Evolutionary conservation across 1,140 invertebrate species (phyloP).

Genomic region (Drosophila elegans): DNA sequence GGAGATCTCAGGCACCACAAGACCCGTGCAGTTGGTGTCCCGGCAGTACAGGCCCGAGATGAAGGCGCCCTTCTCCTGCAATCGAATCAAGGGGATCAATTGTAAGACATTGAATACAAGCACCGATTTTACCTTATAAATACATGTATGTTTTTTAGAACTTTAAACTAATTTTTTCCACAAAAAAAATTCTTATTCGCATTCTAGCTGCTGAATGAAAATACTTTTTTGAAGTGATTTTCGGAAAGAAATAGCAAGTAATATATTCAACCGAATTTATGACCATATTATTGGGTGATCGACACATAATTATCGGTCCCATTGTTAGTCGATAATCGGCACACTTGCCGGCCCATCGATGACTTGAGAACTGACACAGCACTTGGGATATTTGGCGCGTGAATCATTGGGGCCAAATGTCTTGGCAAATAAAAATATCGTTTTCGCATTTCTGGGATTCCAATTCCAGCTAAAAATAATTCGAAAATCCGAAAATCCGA

Average conservation of each 20-base stretch:
- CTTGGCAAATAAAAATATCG: constrained; percentile 31
- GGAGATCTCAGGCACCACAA: constrained; percentile 76
- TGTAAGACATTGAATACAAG: too few species aligned
- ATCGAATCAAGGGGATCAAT: neutral
- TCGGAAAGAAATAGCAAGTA: too few species aligned
- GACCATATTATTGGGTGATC: neutral
- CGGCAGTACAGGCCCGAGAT: constrained; percentile 80
- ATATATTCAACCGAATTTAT: neutral
- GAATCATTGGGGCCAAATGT: constrained; percentile 48
- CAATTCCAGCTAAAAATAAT: constrained; percentile 59
- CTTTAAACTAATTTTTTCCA: too few species aligned
- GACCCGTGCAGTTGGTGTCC: constrained; percentile 72
- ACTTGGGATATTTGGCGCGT: constrained; percentile 18
- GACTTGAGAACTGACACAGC: neutral
- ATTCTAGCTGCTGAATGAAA: too few species aligned
- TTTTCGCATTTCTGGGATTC: constrained; percentile 47
- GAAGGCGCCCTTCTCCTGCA: constrained; percentile 76
- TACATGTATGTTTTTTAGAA: too few species aligned
- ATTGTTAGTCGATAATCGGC: constrained; percentile 9
- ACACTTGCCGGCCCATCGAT: constrained; percentile 26
- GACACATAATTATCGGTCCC: neutral
- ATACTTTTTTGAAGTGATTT: too few species aligned
- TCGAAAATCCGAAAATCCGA: constrained; percentile 29
- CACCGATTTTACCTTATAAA: too few species aligned
- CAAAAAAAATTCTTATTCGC: too few species aligned